Conservation (phyloP, 92 coral and sea anemone species). For the Phenganax marumi region DNA sequence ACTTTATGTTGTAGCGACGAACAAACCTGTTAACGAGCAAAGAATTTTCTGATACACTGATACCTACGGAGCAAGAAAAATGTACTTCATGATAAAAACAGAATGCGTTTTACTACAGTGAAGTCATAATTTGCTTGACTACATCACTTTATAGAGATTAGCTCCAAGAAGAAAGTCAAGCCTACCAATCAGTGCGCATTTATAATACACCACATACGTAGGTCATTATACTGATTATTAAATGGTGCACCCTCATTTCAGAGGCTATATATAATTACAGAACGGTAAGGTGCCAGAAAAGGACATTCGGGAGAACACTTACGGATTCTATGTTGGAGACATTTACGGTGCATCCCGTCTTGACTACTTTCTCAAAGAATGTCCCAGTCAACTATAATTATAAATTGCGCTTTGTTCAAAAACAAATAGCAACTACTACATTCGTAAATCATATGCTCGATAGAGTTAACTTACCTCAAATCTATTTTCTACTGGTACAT, state of each 20-base stretch:
- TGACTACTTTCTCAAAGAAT: constrained; percentile 78
- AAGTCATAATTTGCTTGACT: too few relatives aligned
- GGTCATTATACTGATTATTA: too few relatives aligned
- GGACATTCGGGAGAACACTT: constrained; percentile 3
- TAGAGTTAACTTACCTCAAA: constrained; percentile 67
- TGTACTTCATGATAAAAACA: background rate
- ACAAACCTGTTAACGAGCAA: constrained; percentile 25
- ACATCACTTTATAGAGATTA: too few relatives aligned
- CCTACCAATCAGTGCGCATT: too few relatives aligned
- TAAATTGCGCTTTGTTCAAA: background rate
- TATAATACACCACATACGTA: too few relatives aligned
- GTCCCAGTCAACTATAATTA: constrained; percentile 72
- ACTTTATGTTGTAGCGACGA: background rate
- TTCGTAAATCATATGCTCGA: background rate
- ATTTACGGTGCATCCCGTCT: constrained; percentile 62
- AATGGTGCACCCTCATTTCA: too few relatives aligned
- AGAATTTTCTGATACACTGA: constrained; percentile 17
- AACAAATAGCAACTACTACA: background rate
- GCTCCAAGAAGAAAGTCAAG: too few relatives aligned
- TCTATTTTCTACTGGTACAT: constrained; percentile 58
- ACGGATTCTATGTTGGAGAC: constrained; percentile 66
- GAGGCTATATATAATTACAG: too few relatives aligned
- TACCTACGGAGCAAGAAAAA: constrained; percentile 8
- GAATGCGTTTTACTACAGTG: background rate
- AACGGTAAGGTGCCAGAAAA: too few relatives aligned